These are phyloP conservation scores for Eubasilissa splendida DNA, from an alignment of 2,888 invertebrate genomes.

Conservation along the genomic window DNA sequence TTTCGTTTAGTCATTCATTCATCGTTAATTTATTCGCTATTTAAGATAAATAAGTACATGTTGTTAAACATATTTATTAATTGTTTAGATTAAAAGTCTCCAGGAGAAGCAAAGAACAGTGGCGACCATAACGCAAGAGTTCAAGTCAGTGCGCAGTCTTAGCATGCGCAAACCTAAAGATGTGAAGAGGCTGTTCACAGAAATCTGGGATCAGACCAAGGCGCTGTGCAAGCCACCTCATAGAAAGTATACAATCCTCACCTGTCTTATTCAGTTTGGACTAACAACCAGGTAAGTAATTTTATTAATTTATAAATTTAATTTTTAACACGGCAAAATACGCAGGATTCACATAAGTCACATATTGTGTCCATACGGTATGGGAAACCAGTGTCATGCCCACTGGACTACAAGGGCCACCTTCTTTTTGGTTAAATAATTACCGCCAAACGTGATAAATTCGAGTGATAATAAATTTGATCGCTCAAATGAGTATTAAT, in stretches of 20 bases:
- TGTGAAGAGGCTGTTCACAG: constrained; percentile 77
- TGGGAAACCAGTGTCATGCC: too few species aligned
- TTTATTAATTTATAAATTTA: background rate
- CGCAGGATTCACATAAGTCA: too few species aligned
- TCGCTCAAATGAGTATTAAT: too few species aligned
- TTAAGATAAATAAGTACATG: too few species aligned
- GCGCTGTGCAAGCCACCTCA: constrained; percentile 83
- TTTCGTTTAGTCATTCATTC: too few species aligned
- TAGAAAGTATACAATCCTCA: constrained; percentile 81
- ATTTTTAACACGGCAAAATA: too few species aligned
- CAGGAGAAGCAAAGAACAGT: constrained; percentile 79
- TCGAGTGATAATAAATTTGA: too few species aligned
- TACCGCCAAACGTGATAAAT: too few species aligned
- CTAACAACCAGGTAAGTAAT: constrained; percentile 78
- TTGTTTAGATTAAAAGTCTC: constrained; percentile 77
- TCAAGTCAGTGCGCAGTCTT: constrained; percentile 79
- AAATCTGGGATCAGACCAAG: constrained; percentile 84
- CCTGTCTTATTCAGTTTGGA: constrained; percentile 88
- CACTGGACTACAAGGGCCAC: too few species aligned
- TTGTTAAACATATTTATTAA: constrained; percentile 15
- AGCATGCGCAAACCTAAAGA: constrained; percentile 83
- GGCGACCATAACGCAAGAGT: constrained; percentile 77
- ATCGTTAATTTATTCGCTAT: too few species aligned
- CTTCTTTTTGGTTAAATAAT: too few species aligned
- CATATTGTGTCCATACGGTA: too few species aligned